Percentiles rank a stretch among this genome's conserved stretches.
phyloP scores from a whole-genome alignment of 2,113 vertebrate species.

The Phycodurus eques region DNA sequence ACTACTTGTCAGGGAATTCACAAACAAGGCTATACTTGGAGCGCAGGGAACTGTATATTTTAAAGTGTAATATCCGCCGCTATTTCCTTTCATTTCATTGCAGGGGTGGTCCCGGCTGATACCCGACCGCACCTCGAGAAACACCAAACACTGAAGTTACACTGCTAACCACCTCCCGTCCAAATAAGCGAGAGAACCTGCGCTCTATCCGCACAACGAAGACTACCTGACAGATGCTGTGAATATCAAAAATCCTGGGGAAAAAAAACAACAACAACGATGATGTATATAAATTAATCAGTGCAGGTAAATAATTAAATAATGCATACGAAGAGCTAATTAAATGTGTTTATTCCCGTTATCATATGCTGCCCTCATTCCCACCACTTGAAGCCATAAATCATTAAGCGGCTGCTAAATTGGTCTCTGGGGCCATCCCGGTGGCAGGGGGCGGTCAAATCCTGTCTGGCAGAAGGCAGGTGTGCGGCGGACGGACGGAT shows the following conservation, averaged over 20 bases:
- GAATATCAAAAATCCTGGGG: slow-evolving; percentile 71
- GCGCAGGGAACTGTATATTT: slow-evolving; percentile 69
- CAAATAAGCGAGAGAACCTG: slow-evolving; percentile 38
- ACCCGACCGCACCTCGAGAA: slow-evolving; percentile 49
- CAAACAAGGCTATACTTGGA: slow-evolving; percentile 73
- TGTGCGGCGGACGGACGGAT: slow-evolving; percentile 80
- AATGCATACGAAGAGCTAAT: slow-evolving; percentile 84
- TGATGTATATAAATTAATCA: slow-evolving; percentile 78
- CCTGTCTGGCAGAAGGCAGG: slow-evolving; percentile 82
- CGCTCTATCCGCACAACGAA: slow-evolving; percentile 67
- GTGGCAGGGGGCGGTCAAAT: slow-evolving; percentile 79
- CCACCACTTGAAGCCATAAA: slow-evolving; percentile 89
- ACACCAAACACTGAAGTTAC: slow-evolving; percentile 59
- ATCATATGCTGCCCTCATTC: slow-evolving; percentile 89
- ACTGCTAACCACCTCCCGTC: slow-evolving; percentile 17
- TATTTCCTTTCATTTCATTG: slow-evolving; percentile 68
- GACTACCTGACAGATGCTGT: slow-evolving; percentile 73
- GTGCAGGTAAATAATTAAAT: slow-evolving; percentile 80
- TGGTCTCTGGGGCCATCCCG: slow-evolving; percentile 81
- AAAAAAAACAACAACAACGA: slow-evolving; percentile 61
- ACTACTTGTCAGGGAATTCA: slow-evolving; percentile 75
- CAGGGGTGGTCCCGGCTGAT: slow-evolving; percentile 46
- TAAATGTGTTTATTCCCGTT: slow-evolving; percentile 95
- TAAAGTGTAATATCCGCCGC: slow-evolving; percentile 69
- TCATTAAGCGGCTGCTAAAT: slow-evolving; percentile 93